Percentiles rank a stretch among this genome's conserved stretches.
Evolutionary conservation across 1,140 invertebrate species (phyloP).

Genomic region (Micrasema longulum): DNA sequence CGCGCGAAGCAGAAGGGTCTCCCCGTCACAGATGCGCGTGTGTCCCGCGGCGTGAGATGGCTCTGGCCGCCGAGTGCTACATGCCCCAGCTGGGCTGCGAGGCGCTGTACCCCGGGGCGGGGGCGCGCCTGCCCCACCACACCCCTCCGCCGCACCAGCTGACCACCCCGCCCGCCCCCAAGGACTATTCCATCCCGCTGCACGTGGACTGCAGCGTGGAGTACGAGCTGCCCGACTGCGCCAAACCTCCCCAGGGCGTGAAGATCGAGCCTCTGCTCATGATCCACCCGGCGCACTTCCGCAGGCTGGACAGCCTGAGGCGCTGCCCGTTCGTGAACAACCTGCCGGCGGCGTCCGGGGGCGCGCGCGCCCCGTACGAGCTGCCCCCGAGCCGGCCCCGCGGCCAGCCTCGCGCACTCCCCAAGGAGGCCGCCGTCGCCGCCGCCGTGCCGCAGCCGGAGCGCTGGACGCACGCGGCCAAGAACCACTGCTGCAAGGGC

Average conservation of each 20-base stretch:
- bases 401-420: conserved; percentile 1
- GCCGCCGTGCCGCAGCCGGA: neutral
- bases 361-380: conserved; percentile 26
- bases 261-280: conserved; percentile 81
- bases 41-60: conserved; percentile 38
- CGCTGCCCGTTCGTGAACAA: conserved; percentile 75
- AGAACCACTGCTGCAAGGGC: conserved; percentile 39
- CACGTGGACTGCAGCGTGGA: conserved; percentile 88
- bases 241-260: conserved; percentile 81
- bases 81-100: conserved; percentile 35
- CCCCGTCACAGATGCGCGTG: neutral
- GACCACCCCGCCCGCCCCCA: conserved; percentile 62
- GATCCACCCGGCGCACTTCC: conserved; percentile 88
- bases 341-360: conserved; percentile 48
- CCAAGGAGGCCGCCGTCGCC: conserved; percentile 2
- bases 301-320: conserved; percentile 81
- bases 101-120: conserved; percentile 33
- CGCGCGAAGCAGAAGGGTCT: neutral
- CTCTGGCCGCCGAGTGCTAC: conserved; percentile 48
- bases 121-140: conserved; percentile 16
- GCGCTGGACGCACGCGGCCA: conserved; percentile 24
- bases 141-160: conserved; percentile 13
- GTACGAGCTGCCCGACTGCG: conserved; percentile 85
- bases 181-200: conserved; percentile 82
- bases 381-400: conserved; percentile 30